Conservation (phyloP, 2,888 invertebrate species). For the Helicoverpa assulta region DNA sequence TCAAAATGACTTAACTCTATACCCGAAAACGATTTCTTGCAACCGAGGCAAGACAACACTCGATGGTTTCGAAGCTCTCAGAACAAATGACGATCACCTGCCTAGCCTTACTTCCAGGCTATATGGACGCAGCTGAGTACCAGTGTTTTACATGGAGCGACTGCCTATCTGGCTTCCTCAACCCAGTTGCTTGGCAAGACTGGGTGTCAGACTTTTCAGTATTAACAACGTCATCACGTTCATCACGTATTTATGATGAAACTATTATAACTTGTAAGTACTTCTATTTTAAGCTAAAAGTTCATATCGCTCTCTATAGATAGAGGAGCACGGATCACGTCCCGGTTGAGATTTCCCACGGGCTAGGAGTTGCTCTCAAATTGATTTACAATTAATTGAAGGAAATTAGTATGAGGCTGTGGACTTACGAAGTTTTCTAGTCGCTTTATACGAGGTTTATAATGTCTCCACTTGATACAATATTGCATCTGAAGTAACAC, state of each 20-base stretch:
- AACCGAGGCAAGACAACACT: constrained; percentile 4
- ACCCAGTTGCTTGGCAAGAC: no score
- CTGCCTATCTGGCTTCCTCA: no score
- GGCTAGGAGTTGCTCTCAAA: constrained; percentile 24
- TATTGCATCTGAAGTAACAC: no score
- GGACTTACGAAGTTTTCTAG: constrained; percentile 2
- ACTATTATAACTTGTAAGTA: neutral
- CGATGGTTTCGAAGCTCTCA: constrained; percentile 9
- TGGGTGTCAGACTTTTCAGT: neutral
- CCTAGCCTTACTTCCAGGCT: constrained; percentile 2
- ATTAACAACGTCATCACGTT: constrained; percentile 35
- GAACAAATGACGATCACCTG: constrained; percentile 39
- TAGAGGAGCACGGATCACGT: constrained; percentile 10
- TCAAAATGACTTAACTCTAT: neutral
- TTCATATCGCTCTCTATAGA: constrained; percentile 19
- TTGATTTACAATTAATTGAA: constrained; percentile 43
- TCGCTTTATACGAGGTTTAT: neutral
- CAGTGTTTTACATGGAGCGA: no score
- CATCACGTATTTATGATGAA: constrained; percentile 38
- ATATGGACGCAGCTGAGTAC: no score
- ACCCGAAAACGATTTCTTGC: constrained; percentile 17
- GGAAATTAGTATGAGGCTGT: constrained; percentile 7
- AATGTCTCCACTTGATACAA: neutral
- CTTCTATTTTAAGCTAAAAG: constrained; percentile 47
- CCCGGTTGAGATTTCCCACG: constrained; percentile 31